These are phyloP conservation scores for Teleogryllus occipitalis DNA, from an alignment of 1,140 invertebrate genomes.

Conservation along the genomic window DNA sequence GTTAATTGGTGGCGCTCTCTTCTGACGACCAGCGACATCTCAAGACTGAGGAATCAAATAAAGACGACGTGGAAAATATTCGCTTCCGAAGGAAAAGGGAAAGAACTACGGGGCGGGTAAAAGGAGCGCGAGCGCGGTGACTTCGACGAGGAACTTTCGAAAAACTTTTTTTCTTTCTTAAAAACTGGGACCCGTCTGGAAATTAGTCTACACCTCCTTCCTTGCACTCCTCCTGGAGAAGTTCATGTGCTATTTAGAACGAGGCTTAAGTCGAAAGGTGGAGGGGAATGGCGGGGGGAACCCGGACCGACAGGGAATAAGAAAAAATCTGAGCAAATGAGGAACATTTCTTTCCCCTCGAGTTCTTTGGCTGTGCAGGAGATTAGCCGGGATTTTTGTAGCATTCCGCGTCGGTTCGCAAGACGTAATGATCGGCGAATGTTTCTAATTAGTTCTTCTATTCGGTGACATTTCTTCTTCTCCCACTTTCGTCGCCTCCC, in stretches of 20 bases:
- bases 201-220: not conserved
- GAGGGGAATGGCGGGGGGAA: not conserved
- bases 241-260: not conserved
- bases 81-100: not conserved
- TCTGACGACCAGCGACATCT: not conserved
- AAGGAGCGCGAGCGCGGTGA: not conserved
- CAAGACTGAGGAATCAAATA: not conserved
- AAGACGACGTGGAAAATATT: not conserved
- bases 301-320: not conserved
- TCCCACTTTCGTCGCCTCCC: not conserved
- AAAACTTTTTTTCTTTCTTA: slow-evolving; percentile 6
- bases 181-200: not conserved
- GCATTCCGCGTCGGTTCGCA: not conserved
- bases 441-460: not conserved
- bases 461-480: not conserved
- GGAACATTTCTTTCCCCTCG: not conserved
- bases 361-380: not conserved
- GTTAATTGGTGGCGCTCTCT: not conserved
- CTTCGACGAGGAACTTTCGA: not conserved
- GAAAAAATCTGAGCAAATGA: not conserved
- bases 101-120: not conserved
- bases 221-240: not conserved
- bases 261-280: not conserved
- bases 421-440: not conserved
- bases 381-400: not conserved